Conservation (phyloP, 1,140 invertebrate genomes). For the Drosophila kikkawai region DNA sequence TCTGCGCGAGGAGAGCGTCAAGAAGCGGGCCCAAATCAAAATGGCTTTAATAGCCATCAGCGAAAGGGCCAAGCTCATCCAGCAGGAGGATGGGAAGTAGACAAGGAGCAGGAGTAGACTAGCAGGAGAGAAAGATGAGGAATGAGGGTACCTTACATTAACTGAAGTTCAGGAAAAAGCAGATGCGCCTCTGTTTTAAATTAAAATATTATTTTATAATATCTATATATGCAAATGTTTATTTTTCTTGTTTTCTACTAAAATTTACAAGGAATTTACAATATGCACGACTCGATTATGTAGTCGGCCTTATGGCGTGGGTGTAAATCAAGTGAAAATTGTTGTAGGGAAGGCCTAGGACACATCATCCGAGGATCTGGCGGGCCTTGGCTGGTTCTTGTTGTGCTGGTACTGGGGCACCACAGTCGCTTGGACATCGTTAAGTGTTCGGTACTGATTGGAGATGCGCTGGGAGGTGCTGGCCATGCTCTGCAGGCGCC, state of each 20-base stretch:
- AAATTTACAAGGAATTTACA: slow-evolving; percentile 69
- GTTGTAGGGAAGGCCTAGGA: background rate
- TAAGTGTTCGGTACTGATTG: slow-evolving; percentile 23
- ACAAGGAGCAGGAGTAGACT: background rate
- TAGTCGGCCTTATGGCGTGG: slow-evolving; percentile 29
- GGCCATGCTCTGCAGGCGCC: slow-evolving; percentile 34
- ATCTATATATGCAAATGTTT: slow-evolving; percentile 35
- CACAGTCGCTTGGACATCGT: background rate
- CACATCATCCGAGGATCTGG: slow-evolving; percentile 1
- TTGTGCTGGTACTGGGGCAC: background rate
- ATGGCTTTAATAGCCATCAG: slow-evolving; percentile 89
- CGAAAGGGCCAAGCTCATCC: slow-evolving; percentile 86
- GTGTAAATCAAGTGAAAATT: slow-evolving; percentile 2
- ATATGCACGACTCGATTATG: slow-evolving; percentile 10
- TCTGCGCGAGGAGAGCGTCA: slow-evolving; percentile 88
- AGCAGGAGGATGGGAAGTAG: slow-evolving; percentile 8
- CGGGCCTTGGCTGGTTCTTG: background rate
- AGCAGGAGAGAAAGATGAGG: no score
- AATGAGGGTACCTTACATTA: background rate
- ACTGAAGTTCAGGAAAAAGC: background rate
- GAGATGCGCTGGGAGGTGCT: slow-evolving; percentile 45
- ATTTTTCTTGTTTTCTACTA: slow-evolving; percentile 44
- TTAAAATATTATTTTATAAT: background rate
- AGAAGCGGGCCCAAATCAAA: slow-evolving; percentile 92
- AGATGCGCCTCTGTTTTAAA: background rate